phyloP scores from a whole-genome alignment of 2,797 vertebrate species.

The Diplodus sargus region DNA sequence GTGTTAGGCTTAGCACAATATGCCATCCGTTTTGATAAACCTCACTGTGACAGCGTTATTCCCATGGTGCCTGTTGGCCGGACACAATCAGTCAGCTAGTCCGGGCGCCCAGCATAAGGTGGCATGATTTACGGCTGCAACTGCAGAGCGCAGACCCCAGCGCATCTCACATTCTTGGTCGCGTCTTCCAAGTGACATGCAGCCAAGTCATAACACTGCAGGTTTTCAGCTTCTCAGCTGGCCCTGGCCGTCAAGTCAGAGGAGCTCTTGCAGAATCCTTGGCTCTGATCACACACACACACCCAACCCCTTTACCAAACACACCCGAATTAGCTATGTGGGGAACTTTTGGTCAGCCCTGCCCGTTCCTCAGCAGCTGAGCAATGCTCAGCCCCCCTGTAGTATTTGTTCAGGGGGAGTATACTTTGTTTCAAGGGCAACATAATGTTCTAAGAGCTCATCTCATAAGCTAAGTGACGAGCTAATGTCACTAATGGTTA shows the following conservation, averaged over 20 bases:
- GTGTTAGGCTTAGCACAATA: slow-evolving; percentile 3
- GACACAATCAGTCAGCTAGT: slow-evolving; percentile 16
- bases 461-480: slow-evolving; percentile 3
- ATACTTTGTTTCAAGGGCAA: slow-evolving; percentile 38
- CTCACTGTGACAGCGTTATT: slow-evolving; percentile 9
- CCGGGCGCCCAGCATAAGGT: slow-evolving; percentile 29
- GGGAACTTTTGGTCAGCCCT: slow-evolving; percentile 60
- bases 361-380: slow-evolving; percentile 72
- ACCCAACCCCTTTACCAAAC: slow-evolving; percentile 66
- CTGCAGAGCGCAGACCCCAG: slow-evolving; percentile 25
- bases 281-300: slow-evolving; percentile 49
- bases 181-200: slow-evolving; percentile 45
- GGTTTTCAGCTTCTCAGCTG: slow-evolving; percentile 75
- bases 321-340: slow-evolving; percentile 79
- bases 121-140: slow-evolving; percentile 56
- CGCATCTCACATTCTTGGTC: slow-evolving; percentile 55
- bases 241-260: slow-evolving; percentile 55
- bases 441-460: slow-evolving; percentile 38
- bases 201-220: slow-evolving; percentile 45
- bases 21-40: slow-evolving; percentile 8
- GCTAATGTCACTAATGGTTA: slow-evolving; percentile 14
- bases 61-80: slow-evolving; percentile 29
- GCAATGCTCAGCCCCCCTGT: slow-evolving; percentile 43
- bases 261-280: slow-evolving; percentile 49
- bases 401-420: slow-evolving; percentile 63